Evolutionary conservation across 2,113 vertebrate species (phyloP).

Genomic region (Ptyas mucosa): DNA sequence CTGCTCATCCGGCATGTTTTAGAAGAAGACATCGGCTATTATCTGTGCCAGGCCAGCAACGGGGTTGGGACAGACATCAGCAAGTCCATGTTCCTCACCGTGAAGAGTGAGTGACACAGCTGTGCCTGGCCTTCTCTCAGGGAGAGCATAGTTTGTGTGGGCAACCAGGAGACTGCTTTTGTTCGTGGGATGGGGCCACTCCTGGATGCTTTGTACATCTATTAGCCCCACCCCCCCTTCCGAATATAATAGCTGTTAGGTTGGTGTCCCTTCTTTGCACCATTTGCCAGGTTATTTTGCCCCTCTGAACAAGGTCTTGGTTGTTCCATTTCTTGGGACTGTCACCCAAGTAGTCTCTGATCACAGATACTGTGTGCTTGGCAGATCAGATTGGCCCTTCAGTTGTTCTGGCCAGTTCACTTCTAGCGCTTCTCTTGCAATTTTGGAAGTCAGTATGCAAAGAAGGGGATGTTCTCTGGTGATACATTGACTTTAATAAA

Average conservation of each 20-base stretch:
- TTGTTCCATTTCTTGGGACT: neutral
- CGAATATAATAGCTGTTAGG: neutral
- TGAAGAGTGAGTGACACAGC: constrained; percentile 84
- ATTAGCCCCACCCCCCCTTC: neutral
- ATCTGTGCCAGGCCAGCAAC: constrained; percentile 98
- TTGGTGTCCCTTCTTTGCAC: neutral
- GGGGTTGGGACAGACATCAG: constrained; percentile 98
- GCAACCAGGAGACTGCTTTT: neutral
- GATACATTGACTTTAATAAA: constrained; percentile 69
- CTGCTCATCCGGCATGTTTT: constrained; percentile 94
- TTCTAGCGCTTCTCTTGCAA: neutral
- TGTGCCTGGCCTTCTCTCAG: rapidly evolving
- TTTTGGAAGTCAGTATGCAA: neutral
- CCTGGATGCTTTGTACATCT: neutral
- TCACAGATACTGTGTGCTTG: neutral
- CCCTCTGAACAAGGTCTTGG: neutral
- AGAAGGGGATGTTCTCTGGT: constrained; percentile 37
- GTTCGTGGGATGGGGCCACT: neutral
- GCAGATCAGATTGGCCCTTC: neutral
- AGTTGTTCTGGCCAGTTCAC: rapidly evolving
- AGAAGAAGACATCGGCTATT: constrained; percentile 96
- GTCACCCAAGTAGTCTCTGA: neutral
- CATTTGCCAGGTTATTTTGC: neutral
- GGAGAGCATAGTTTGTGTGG: neutral
- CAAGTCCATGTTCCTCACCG: constrained; percentile 98